Conservation (phyloP, 2,888 invertebrate species). For the Apeira syringaria region DNA sequence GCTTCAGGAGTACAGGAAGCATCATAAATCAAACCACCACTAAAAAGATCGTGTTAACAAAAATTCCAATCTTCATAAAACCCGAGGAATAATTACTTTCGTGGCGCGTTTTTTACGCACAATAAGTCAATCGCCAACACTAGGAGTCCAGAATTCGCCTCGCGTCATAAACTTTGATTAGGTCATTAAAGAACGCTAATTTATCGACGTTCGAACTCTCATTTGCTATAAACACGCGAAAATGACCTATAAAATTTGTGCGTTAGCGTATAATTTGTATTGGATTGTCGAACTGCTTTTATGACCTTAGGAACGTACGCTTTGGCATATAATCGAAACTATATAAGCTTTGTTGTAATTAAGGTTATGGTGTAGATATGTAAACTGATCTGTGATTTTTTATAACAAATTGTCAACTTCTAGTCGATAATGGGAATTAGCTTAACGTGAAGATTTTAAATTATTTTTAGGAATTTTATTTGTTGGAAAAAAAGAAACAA, state of each 20-base stretch:
- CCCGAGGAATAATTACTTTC: slow-evolving; percentile 72
- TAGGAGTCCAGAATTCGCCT: slow-evolving; percentile 81
- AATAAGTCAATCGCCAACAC: slow-evolving; percentile 82
- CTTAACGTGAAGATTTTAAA: too few species aligned
- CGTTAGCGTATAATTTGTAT: slow-evolving; percentile 45
- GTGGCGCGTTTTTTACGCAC: slow-evolving; percentile 47
- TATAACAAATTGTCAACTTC: too few species aligned
- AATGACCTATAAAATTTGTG: slow-evolving; percentile 56
- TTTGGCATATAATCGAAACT: slow-evolving; percentile 69
- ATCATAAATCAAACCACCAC: slow-evolving; percentile 68
- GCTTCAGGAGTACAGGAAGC: slow-evolving; percentile 53
- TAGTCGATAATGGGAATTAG: too few species aligned
- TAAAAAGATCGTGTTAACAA: slow-evolving; percentile 70
- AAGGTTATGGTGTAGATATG: slow-evolving; percentile 45
- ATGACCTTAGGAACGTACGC: slow-evolving; percentile 52
- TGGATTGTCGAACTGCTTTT: slow-evolving; percentile 41
- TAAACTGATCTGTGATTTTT: too few species aligned
- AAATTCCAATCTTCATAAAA: slow-evolving; percentile 81
- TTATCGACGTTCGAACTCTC: slow-evolving; percentile 78
- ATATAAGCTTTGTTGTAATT: slow-evolving; percentile 67
- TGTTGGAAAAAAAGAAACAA: too few species aligned
- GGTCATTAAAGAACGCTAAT: slow-evolving; percentile 82
- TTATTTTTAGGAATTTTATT: too few species aligned
- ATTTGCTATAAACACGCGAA: slow-evolving; percentile 65
- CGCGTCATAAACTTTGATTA: slow-evolving; percentile 84